A percentile compares a stretch with the other conserved stretches of the same genome.
Evolutionary conservation across 2,113 vertebrate species (phyloP).

Genomic region (Pseudopodoces humilis): DNA sequence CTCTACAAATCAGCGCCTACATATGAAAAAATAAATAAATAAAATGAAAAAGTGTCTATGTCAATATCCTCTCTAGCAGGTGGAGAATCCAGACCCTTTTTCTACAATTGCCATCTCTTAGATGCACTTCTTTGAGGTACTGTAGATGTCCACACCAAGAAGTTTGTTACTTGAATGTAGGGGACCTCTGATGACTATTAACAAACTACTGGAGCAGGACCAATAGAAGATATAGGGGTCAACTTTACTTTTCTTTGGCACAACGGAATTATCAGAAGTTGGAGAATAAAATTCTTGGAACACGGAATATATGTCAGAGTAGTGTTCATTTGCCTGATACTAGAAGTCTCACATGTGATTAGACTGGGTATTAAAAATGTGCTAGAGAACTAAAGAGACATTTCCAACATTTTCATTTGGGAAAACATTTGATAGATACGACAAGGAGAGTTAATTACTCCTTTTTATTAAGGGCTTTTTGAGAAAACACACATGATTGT

Average conservation of each 20-base stretch:
- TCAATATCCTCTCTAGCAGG: background rate
- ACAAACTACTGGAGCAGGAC: background rate
- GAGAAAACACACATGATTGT: background rate
- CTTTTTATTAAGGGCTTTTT: background rate
- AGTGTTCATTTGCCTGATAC: background rate
- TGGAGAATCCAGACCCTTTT: background rate
- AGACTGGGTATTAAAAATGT: background rate
- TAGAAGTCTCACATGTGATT: background rate
- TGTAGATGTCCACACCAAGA: background rate
- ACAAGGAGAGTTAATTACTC: background rate
- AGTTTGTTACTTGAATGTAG: background rate
- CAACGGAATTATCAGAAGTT: background rate
- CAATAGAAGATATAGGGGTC: background rate
- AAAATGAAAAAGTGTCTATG: background rate
- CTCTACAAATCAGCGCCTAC: background rate
- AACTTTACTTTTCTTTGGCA: background rate
- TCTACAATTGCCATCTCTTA: background rate
- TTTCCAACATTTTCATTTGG: background rate
- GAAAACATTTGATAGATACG: background rate
- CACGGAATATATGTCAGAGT: background rate
- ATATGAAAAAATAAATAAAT: background rate
- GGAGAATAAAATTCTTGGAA: background rate
- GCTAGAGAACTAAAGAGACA: background rate
- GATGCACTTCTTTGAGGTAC: background rate
- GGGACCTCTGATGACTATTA: background rate